phyloP scores from a whole-genome alignment of 1,140 invertebrate genomes.

The Luehdorfia chinensis region DNA sequence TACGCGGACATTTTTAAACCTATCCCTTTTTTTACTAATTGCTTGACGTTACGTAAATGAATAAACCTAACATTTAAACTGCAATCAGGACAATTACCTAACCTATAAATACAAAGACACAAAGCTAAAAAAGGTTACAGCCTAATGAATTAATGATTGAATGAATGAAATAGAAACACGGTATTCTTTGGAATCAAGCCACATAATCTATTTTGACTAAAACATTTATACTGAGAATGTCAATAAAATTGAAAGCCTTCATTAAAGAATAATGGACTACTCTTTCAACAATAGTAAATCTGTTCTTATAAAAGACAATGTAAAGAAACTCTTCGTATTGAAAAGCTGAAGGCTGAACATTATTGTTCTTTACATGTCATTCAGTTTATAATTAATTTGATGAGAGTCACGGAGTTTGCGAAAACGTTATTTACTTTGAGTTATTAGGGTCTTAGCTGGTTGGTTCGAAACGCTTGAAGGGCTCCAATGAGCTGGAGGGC shows the following conservation, averaged over 20 bases:
- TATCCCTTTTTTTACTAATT: not conserved
- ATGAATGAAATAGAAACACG: too few relatives aligned
- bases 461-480: constrained; percentile 17
- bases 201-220: too few relatives aligned
- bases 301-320: constrained; percentile 1
- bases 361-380: constrained; percentile 17
- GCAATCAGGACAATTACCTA: too few relatives aligned
- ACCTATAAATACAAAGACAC: too few relatives aligned
- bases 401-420: constrained; percentile 9
- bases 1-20: not conserved
- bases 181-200: too few relatives aligned
- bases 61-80: too few relatives aligned
- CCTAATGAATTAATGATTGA: too few relatives aligned
- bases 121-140: too few relatives aligned
- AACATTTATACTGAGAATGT: too few relatives aligned
- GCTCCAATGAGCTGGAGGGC: constrained; percentile 13
- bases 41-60: too few relatives aligned
- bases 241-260: too few relatives aligned
- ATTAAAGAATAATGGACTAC: not conserved
- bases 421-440: constrained; percentile 20
- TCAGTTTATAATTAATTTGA: constrained; percentile 17
- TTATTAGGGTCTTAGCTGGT: constrained; percentile 19
- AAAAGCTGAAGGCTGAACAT: constrained; percentile 8
- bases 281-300: constrained; percentile 1
- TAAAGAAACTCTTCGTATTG: constrained; percentile 1